Base-by-base conservation (phyloP, 1,140 invertebrate genomes). In the Grapholita molesta region DNA sequence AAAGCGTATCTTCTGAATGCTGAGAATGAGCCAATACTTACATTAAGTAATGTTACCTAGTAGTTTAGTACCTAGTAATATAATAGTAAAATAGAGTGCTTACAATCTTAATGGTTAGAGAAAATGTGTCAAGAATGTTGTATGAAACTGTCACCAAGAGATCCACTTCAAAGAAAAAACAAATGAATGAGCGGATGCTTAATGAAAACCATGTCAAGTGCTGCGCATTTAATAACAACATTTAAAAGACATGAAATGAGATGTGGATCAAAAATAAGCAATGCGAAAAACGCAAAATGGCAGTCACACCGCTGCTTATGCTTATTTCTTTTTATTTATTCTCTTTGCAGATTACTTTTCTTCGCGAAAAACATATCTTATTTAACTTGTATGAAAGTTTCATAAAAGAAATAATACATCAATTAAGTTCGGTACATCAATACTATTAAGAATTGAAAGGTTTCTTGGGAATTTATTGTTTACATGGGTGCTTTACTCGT, bases 351-450 rank as follows among this genome's bases (percentile, higher is more conserved):
- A 61, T 61, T 61, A 61, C 55, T 61, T 61, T 61, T 61, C 28
- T 61, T 61, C 25, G 30, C 28, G 55, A 32, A 61, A 61, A 61
- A 61, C 28, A 61, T 30, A 61, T 32, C 55, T 61, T 61, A 28
- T 61, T 61, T 61, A 61, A 61, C 25, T 61, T 61, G 25, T 15
- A 61, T 61, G 28, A 61, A 61, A 32, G 55, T 61, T 61, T 61
- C 11, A 30, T 6, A 15, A 32, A 32, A 61, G 15, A 61, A 8
- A 30, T 30, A 61, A 15, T 8, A 61, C 55, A 28, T 61, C 25
- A 25, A 28, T 28, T 28, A 61, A 61, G 28, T 28, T 15, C 6
- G 25, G 42, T 21, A 21, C 18, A n/a, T 48, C 18, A 7, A 6
- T 21, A 48, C 21, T 21, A 21, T 48, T 1, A 0, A 48, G 18